Conservation (phyloP, 2,888 invertebrate species). For the Eupsilia transversa region DNA sequence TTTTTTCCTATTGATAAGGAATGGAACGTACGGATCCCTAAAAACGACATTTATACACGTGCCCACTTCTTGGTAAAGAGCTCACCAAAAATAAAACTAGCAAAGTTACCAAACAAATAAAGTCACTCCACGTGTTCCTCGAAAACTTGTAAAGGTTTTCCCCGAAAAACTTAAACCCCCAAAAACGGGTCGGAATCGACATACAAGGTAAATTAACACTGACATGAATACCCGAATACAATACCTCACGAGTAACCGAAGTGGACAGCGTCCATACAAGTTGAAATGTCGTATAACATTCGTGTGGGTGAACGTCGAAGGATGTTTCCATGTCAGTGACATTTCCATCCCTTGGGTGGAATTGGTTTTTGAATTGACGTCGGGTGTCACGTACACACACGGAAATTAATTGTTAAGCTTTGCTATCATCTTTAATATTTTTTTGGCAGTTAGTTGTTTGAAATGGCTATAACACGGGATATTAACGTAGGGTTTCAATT, state of each 20-base stretch:
- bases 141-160: background rate
- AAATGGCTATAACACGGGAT: background rate
- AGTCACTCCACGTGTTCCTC: background rate
- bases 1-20: no score
- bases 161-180: background rate
- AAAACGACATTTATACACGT: no score
- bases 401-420: background rate
- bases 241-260: constrained; percentile 33
- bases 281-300: constrained; percentile 16
- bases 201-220: constrained; percentile 18
- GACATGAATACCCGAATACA: constrained; percentile 14
- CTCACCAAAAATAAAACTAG: no score
- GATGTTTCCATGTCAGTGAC: background rate
- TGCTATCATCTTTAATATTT: background rate
- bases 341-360: background rate
- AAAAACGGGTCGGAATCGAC: background rate
- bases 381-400: background rate
- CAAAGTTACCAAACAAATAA: background rate
- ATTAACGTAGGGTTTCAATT: background rate
- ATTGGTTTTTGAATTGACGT: constrained; percentile 22
- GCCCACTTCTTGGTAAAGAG: no score
- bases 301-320: background rate
- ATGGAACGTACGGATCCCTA: no score
- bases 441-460: background rate
- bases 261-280: background rate